Base-by-base conservation (phyloP, 1,140 invertebrate species). In the Drosophila funebris region DNA sequence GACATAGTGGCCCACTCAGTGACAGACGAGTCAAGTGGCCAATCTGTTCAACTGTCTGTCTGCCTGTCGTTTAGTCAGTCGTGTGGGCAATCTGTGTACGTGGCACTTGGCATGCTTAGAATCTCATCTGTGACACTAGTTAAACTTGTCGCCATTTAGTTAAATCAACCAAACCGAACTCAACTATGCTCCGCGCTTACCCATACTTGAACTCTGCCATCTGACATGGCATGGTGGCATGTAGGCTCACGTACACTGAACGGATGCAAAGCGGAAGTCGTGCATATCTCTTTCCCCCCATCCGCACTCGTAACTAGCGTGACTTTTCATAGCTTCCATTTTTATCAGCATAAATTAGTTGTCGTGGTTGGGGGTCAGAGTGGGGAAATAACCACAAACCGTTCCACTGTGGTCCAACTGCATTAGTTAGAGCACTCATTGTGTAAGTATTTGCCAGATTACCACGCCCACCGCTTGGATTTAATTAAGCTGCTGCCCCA, bases 141-240 rank as follows among this genome's bases (percentile, higher is more conserved):
- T 89, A 76, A 88, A 87, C 83, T 87, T 87, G 83, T 87, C 83
- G 83, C 83, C 83, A 87, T 88, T 87, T 87, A 87, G 83, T 87
- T 87, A 88, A 88, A 87, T 87, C 83, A 87, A 87, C 83, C 78
- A 88, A 88, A 83, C 64, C 64, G 62, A 74, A 68, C 44, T 66
- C 67, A 74, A 56, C 66, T 71, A 31, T 43, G 48, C 4, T 27
- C 13, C 5, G 6, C 11, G 6, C 43, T 24, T n/a, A 22, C 11
- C 24, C 37, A 48, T 9, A 50, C 36, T 44, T 46, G 6, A 48
- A 57, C 36, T 31, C 61, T 53, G 70, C 44, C 64, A 58, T 50
- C 57, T 36, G 22, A 22, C 57, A 41, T 46, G 56, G 6, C 13
- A 41, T 9, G 6, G 16, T 46, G 56, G 6, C 13, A 41, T 5